Evolutionary conservation across 2,797 vertebrate genomes (phyloP), one percentile per base, ranked within the genome.

Genomic region (Valencia hispanica): DNA sequence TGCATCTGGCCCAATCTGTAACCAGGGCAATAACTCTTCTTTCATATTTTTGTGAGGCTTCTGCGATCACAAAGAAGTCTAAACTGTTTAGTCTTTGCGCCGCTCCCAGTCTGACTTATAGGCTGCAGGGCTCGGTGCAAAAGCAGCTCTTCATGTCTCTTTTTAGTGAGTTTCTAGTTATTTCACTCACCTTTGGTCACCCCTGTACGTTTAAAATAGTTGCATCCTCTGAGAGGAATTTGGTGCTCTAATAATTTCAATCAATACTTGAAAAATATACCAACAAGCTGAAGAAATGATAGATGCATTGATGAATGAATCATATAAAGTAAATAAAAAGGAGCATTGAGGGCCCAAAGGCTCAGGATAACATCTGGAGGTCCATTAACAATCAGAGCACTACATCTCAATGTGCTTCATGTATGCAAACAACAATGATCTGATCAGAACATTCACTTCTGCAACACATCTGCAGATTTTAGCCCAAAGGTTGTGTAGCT

Each of bases 51-150:
- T 73, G 84, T 88, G 88, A 30, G 89, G 92, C 86, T 92, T 91
- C 87, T 90, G 88, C 83, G 61, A 87, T 88, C 89, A 85, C 91
- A 88, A 85, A 85, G 87, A 88, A 94, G 91, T 93, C 90, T 94
- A 93, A 95, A 95, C 85, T 92, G 94, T 95, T 95, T 95, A 95
- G 94, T 94, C 94, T 95, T 75, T 72, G 85, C 74, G 80, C 90
- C 89, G 79, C 92, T 89, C 87, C 63, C 34, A 43, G 82, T 90
- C 84, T 93, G 87, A 93, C 83, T 91, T 84, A 91, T 82, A 84
- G 68, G 84, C 84, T 71, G 27, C 57, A 79, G 91, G 84, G 89
- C n/a, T n/a, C n/a, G n/a, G n/a, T n/a, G n/a, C 85, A 82, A 77
- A 86, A 81, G 55, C 78, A 79, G 76, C 83, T 80, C 72, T 75